These are phyloP conservation scores for Coranthus polyacanthus DNA, from an alignment of 2,797 vertebrate genomes.

Conservation along the genomic window DNA sequence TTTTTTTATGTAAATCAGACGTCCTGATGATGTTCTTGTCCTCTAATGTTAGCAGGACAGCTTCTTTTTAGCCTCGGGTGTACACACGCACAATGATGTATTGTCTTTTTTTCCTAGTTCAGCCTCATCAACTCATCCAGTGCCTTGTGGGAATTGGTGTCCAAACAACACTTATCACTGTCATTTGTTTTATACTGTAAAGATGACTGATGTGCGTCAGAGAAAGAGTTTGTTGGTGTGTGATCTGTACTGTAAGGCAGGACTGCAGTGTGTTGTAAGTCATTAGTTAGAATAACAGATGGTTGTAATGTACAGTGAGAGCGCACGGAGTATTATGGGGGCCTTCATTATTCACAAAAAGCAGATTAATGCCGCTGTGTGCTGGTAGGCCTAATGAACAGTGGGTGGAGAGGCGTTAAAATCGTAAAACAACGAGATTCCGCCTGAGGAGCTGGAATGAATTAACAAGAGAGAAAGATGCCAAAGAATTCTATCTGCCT, in stretches of 20 bases:
- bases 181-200: slow-evolving; percentile 42
- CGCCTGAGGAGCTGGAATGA: slow-evolving; percentile 49
- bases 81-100: slow-evolving; percentile 48
- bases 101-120: slow-evolving; percentile 43
- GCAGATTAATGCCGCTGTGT: slow-evolving; percentile 59
- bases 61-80: slow-evolving; percentile 42
- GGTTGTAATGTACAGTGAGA: slow-evolving; percentile 57
- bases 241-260: no score
- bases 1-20: slow-evolving; percentile 47
- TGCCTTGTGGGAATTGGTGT: slow-evolving; percentile 56
- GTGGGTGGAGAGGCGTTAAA: slow-evolving; percentile 59
- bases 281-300: slow-evolving; percentile 69
- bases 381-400: slow-evolving; percentile 62
- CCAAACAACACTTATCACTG: slow-evolving; percentile 66
- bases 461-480: slow-evolving; percentile 49
- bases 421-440: slow-evolving; percentile 56
- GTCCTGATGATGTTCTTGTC: slow-evolving; percentile 12
- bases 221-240: slow-evolving; percentile 29
- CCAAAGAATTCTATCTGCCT: slow-evolving; percentile 48
- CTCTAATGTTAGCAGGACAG: slow-evolving; percentile 37
- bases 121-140: slow-evolving; percentile 56
- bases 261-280: slow-evolving; percentile 44
- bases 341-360: slow-evolving; percentile 67
- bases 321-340: slow-evolving; percentile 55
- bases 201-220: slow-evolving; percentile 40